Evolutionary conservation across 2,888 invertebrate species (phyloP), one percentile per base, ranked within the genome.

Genomic region (Gibbula magus): DNA sequence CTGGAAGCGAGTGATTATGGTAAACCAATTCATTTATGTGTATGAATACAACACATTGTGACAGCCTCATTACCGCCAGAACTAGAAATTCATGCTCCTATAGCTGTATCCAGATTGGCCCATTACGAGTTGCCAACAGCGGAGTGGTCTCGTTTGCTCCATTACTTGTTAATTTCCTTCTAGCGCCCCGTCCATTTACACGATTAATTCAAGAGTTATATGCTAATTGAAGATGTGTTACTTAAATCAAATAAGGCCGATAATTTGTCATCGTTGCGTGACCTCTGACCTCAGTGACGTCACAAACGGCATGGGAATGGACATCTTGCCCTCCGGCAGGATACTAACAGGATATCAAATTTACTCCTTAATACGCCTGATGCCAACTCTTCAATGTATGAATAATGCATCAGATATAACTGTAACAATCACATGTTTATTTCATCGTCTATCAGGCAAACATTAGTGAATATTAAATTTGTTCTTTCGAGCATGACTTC

Each of bases 241-340:
- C 61, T 61, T 61, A 61, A 61, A 61, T 61, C 61, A 61, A 61
- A 61, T 61, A 61, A 61, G 61, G 61, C 61, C 29, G 61, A 61
- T 61, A 61, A 61, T 61, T 61, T 61, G 61, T 61, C 61, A 61
- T 61, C 61, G 29, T 29, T 61, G 25, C 22, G 29, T 61, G 61
- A 29, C 61, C 61, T 61, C 0, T 61, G 61, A 61, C 61, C 61
- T 29, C 16, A 25, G 61, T 61, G 29, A 29, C 61, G 25, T 29
- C 61, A 61, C 61, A 18, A 45, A 45, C 45, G 45, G 45, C 45
- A 45, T 45, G 45, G 45, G 45, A 45, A 45, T 45, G 45, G 45
- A 45, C 45, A 45, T 45, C 45, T 45, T 45, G 13, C 1, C 45
- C 45, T 13, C 13, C 45, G 45, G 45, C 45, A 13, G 5, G 45